Percentiles rank a stretch among this genome's conserved stretches.
These are phyloP conservation scores for Chaenocephalus aceratus DNA, from an alignment of 2,113 vertebrate genomes.

Conservation along the genomic window DNA sequence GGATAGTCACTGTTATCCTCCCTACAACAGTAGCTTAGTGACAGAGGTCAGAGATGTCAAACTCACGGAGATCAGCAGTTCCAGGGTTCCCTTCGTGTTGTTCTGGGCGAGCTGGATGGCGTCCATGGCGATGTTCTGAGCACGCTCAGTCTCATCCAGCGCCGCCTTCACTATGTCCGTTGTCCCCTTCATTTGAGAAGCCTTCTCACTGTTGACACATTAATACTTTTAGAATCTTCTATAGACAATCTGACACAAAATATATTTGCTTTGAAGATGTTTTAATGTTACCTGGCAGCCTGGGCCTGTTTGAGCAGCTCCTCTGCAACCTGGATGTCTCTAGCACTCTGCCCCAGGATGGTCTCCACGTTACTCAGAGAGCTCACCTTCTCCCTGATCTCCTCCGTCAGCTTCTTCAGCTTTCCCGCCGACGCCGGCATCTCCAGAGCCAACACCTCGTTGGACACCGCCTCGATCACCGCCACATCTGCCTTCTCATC, in stretches of 20 bases:
- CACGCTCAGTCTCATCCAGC: slow-evolving; percentile 89
- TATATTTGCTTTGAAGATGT: background rate
- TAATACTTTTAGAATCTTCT: too few relatives aligned
- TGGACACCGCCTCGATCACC: slow-evolving; percentile 93
- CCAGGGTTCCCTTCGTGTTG: slow-evolving; percentile 89
- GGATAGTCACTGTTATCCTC: background rate
- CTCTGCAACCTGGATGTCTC: slow-evolving; percentile 89
- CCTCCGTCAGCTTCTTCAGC: slow-evolving; percentile 89
- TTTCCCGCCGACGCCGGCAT: slow-evolving; percentile 91
- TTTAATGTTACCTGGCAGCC: slow-evolving; percentile 83
- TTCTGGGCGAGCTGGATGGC: slow-evolving; percentile 89
- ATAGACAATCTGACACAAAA: background rate
- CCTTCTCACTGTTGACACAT: slow-evolving; percentile 82
- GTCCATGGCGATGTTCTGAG: slow-evolving; percentile 86
- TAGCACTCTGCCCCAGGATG: slow-evolving; percentile 90
- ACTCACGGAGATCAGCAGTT: slow-evolving; percentile 89
- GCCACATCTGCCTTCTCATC: slow-evolving; percentile 91
- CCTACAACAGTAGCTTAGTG: background rate
- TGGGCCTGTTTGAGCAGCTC: slow-evolving; percentile 88
- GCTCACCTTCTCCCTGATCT: slow-evolving; percentile 90
- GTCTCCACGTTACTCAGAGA: slow-evolving; percentile 92
- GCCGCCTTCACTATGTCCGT: slow-evolving; percentile 86
- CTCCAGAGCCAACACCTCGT: slow-evolving; percentile 92
- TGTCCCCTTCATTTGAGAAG: slow-evolving; percentile 85
- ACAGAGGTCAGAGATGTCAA: slow-evolving; percentile 14